Evolutionary conservation across 2,888 invertebrate genomes (phyloP).

Genomic region (Himalopsyche tibetana): DNA sequence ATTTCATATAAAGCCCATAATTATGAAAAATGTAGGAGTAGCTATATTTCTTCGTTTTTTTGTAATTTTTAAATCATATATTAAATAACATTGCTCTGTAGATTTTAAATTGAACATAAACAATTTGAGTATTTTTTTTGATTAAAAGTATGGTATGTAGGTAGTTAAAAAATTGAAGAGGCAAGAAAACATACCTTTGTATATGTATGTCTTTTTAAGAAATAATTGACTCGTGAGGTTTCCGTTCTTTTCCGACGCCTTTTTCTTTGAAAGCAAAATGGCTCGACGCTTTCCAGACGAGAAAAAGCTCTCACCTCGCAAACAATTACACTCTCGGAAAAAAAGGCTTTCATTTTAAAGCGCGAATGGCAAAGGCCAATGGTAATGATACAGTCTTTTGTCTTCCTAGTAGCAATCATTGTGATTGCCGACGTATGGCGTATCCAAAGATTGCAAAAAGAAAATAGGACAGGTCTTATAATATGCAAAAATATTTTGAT

Average conservation of each 20-base stretch:
- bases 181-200: too few relatives aligned
- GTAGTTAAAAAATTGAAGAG: too few relatives aligned
- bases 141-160: too few relatives aligned
- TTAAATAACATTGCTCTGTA: too few relatives aligned
- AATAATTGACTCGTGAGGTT: slow-evolving; percentile 4
- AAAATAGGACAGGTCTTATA: neutral
- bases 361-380: slow-evolving; percentile 20
- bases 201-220: neutral
- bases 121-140: too few relatives aligned
- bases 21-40: too few relatives aligned
- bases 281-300: neutral
- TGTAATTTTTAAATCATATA: too few relatives aligned
- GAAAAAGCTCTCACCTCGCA: slow-evolving; percentile 20
- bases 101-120: too few relatives aligned
- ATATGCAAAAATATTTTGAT: too few relatives aligned
- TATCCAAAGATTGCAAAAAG: slow-evolving; percentile 1
- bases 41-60: too few relatives aligned
- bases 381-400: slow-evolving; percentile 28
- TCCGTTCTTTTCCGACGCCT: neutral
- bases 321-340: slow-evolving; percentile 13
- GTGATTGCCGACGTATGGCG: neutral
- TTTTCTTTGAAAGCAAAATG: neutral
- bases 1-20: too few relatives aligned
- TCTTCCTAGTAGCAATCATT: neutral
- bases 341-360: slow-evolving; percentile 34